Base-by-base conservation (phyloP, 2,797 vertebrate genomes). In the Diplodus sargus region DNA sequence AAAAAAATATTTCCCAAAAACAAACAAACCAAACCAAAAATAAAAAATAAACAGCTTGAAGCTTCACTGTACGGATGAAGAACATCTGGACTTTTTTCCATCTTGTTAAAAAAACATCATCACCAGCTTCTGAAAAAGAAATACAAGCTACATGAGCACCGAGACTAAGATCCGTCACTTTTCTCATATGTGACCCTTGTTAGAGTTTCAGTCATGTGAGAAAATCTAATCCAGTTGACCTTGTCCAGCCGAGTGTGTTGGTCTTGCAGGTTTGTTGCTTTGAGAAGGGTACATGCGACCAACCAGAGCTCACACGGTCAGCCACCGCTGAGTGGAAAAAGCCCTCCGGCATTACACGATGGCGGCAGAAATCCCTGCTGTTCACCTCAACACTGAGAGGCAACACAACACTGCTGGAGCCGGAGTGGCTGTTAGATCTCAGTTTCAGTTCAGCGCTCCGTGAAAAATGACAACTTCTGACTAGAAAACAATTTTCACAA, bases 251-350 rank as follows among this genome's bases (percentile, higher is more conserved):
- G 13, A 62, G 47, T 49, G 74, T 57, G 66, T 77, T 76, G 70
- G 53, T 69, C 49, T 42, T 68, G 75, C 70, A 60, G 49, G 78
- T 58, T 49, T 60, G 63, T 74, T 81, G 63, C 64, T 81, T 74
- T 83, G 59, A 79, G 59, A 74, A 78, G 60, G 62, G 43, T 66
- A 69, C 62, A 75, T 0, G 17, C 78, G 86, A 84, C 78, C 82
- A 76, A 76, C 76, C 48, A 69, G 58, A 61, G 72, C 74, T 62
- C 79, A 74, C 78, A 66, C 16, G 15, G 72, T 70, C 79, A 63
- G 77, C 68, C 78, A 34, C 28, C 18, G 69, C 75, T 56, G 76
- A 80, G 81, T 87, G 84, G 88, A 91, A 91, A 90, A 84, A 88
- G 79, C 83, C 88, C 85, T 85, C 79, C 0, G 52, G 89, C 75